Conservation (phyloP, 2,797 vertebrate genomes). For the Synaphobranchus kaupii region DNA sequence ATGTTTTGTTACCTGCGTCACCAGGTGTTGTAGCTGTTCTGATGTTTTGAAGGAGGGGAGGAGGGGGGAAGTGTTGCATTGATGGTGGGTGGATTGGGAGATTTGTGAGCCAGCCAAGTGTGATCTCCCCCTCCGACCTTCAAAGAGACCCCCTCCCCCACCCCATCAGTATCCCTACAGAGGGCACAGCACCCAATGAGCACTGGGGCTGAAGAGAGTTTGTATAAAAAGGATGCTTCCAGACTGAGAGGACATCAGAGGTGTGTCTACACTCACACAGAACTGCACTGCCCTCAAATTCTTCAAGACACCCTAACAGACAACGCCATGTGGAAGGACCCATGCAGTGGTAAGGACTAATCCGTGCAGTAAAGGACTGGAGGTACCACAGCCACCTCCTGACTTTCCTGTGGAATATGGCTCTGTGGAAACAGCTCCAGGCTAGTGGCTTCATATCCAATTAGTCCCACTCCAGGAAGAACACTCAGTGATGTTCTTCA, state of each 20-base stretch:
- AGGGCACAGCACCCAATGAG: conserved; percentile 33
- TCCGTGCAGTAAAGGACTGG: neutral
- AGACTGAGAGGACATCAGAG: conserved; percentile 41
- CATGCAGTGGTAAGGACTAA: conserved; percentile 63
- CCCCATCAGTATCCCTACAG: neutral
- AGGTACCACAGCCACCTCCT: neutral
- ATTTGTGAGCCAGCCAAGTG: conserved; percentile 8
- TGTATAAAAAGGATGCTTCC: conserved; percentile 38
- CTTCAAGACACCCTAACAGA: conserved; percentile 25
- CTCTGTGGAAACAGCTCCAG: neutral
- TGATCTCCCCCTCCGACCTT: conserved; percentile 34
- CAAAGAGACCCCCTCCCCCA: conserved; percentile 9
- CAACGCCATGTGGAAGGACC: conserved; percentile 70
- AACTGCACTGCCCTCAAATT: conserved; percentile 32
- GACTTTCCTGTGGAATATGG: neutral
- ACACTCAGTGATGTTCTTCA: neutral
- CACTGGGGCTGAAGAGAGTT: conserved; percentile 43
- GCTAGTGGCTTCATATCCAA: neutral
- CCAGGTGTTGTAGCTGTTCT: conserved; percentile 46
- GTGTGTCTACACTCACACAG: conserved; percentile 35
- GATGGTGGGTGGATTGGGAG: conserved; percentile 48
- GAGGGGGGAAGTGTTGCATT: neutral
- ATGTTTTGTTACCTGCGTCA: neutral
- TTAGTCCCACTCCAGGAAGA: neutral
- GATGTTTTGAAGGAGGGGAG: conserved; percentile 32